A percentile compares a stretch with the other conserved stretches of the same genome.
These are phyloP conservation scores for Xanthia icteritia DNA, from an alignment of 2,888 invertebrate genomes.

Conservation along the genomic window DNA sequence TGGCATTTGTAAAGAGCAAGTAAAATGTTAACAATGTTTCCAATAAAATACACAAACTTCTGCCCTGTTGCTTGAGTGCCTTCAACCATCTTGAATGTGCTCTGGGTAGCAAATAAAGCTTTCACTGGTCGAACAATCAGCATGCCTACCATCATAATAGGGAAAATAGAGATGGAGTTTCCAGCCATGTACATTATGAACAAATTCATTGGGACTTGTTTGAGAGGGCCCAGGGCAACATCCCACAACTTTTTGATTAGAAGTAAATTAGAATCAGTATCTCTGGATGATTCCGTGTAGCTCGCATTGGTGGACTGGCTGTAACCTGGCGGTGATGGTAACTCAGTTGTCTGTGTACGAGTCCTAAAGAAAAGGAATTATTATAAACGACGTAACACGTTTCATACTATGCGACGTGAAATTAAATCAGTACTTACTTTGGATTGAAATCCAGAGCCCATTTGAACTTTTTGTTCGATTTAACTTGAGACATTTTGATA, in stretches of 20 bases:
- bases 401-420: background rate
- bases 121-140: slow-evolving; percentile 98
- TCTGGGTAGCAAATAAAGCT: slow-evolving; percentile 97
- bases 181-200: slow-evolving; percentile 99
- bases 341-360: slow-evolving; percentile 84
- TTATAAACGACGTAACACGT: background rate
- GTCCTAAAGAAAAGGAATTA: slow-evolving; percentile 72
- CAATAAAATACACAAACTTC: slow-evolving; percentile 97
- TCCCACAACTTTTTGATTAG: slow-evolving; percentile 99
- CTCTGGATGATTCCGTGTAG: slow-evolving; percentile 94
- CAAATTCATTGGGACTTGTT: slow-evolving; percentile 99
- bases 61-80: slow-evolving; percentile 97
- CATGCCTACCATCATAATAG: slow-evolving; percentile 99
- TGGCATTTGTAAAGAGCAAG: slow-evolving; percentile 99
- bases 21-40: slow-evolving; percentile 97
- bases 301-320: slow-evolving; percentile 93
- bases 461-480: slow-evolving; percentile 90
- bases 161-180: slow-evolving; percentile 99
- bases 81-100: slow-evolving; percentile 98
- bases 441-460: slow-evolving; percentile 92
- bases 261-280: slow-evolving; percentile 95
- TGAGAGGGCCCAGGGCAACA: slow-evolving; percentile 97
- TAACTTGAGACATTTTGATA: slow-evolving; percentile 81
- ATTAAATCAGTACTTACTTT: slow-evolving; percentile 83
- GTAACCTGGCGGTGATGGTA: slow-evolving; percentile 96